phyloP scores from a whole-genome alignment of 2,888 invertebrate species.

The Cerastis rubricosa region DNA sequence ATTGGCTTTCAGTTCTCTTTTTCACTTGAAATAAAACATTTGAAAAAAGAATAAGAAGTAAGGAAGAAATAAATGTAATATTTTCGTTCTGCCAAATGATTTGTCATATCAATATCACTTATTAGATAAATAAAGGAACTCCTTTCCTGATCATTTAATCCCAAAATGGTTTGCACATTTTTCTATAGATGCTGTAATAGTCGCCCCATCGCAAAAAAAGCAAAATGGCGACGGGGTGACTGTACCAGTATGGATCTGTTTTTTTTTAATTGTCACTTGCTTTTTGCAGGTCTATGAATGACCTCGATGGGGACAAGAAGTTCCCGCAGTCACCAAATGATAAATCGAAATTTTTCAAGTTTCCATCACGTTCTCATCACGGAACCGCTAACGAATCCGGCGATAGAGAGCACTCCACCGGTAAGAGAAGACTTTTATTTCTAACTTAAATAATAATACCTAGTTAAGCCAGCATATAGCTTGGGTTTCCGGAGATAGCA shows the following conservation, averaged over 20 bases:
- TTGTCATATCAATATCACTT: not conserved
- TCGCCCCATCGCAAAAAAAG: not conserved
- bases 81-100: not conserved
- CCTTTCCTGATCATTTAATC: not conserved
- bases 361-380: conserved; percentile 78
- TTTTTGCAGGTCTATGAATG: conserved; percentile 90
- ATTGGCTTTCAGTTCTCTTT: no score
- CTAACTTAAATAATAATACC: no score
- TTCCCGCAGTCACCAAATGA: conserved; percentile 92
- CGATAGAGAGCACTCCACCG: conserved; percentile 73
- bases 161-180: not conserved
- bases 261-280: not conserved
- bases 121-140: not conserved
- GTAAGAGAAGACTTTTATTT: not conserved
- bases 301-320: conserved; percentile 89
- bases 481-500: not conserved
- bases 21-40: not conserved
- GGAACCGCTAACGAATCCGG: conserved; percentile 70
- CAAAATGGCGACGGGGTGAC: not conserved
- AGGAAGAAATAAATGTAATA: not conserved
- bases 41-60: not conserved
- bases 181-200: not conserved
- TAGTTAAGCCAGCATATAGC: no score
- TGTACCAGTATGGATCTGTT: not conserved
- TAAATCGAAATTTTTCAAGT: conserved; percentile 93